Conservation (phyloP, 2,797 vertebrate genomes). For the Lacerta agilis region DNA sequence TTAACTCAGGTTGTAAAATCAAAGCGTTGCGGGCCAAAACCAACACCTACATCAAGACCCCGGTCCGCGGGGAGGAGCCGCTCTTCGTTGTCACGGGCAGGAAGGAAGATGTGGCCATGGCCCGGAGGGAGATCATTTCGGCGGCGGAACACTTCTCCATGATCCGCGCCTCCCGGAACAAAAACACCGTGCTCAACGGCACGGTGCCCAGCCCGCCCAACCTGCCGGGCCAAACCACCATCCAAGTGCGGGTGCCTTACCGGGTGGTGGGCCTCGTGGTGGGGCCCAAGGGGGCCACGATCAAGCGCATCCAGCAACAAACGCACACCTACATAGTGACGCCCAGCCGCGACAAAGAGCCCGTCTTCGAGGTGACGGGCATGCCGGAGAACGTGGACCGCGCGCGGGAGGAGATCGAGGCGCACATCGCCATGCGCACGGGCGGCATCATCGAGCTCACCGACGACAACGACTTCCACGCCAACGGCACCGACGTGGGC, state of each 20-base stretch:
- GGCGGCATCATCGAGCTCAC: constrained; percentile 91
- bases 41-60: constrained; percentile 98
- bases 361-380: constrained; percentile 94
- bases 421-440: constrained; percentile 94
- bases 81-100: constrained; percentile 97
- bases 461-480: constrained; percentile 97
- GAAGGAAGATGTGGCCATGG: constrained; percentile 97
- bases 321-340: constrained; percentile 98
- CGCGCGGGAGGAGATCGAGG: constrained; percentile 95
- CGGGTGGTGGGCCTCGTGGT: constrained; percentile 95
- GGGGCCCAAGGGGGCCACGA: constrained; percentile 94
- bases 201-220: constrained; percentile 89
- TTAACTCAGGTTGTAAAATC: constrained; percentile 93
- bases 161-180: constrained; percentile 95
- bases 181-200: constrained; percentile 88
- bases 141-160: constrained; percentile 97
- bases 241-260: constrained; percentile 96
- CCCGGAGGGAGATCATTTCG: constrained; percentile 95
- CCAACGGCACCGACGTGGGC: constrained; percentile 95
- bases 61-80: constrained; percentile 95
- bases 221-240: constrained; percentile 94
- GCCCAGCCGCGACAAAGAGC: constrained; percentile 95
- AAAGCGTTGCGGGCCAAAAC: constrained; percentile 97
- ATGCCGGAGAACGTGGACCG: constrained; percentile 97
- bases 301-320: constrained; percentile 97